phyloP scores from a whole-genome alignment of 1,140 invertebrate species.

The Nasonia vitripennis region DNA sequence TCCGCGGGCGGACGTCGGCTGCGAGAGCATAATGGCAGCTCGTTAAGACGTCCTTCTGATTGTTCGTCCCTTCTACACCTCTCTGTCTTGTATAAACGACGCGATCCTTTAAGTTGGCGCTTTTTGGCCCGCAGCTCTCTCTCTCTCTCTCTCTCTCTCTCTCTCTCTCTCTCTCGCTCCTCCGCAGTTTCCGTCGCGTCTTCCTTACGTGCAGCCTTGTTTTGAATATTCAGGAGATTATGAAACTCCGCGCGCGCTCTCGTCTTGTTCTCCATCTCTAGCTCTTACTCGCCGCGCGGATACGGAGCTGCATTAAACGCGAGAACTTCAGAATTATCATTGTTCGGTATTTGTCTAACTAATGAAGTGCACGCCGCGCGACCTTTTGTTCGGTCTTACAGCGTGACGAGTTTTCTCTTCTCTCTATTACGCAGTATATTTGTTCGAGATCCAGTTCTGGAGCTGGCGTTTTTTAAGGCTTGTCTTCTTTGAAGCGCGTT shows the following conservation, averaged over 20 bases:
- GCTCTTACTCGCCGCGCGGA: background rate
- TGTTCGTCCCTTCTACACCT: slow-evolving; percentile 24
- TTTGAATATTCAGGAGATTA: slow-evolving; percentile 17
- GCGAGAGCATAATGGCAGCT: slow-evolving; percentile 35
- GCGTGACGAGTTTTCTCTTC: too few relatives aligned
- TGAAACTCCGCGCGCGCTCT: background rate
- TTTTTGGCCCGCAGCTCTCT: background rate
- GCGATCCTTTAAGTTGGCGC: slow-evolving; percentile 19
- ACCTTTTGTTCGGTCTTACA: background rate
- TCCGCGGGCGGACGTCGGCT: background rate
- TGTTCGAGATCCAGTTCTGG: too few relatives aligned
- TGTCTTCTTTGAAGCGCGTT: too few relatives aligned
- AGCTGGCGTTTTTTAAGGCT: too few relatives aligned
- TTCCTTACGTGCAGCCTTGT: background rate
- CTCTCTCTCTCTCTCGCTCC: too few relatives aligned
- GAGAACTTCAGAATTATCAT: background rate
- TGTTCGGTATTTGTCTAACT: slow-evolving; percentile 18
- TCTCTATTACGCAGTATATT: too few relatives aligned
- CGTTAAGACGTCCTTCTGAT: slow-evolving; percentile 42
- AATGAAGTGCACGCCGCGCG: background rate
- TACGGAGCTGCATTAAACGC: background rate
- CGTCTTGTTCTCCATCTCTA: background rate
- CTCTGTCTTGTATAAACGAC: slow-evolving; percentile 20
- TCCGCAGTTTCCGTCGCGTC: background rate
- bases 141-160: too few relatives aligned